Conservation (phyloP, 2,888 invertebrate genomes). For the Zele albiditarsus region DNA sequence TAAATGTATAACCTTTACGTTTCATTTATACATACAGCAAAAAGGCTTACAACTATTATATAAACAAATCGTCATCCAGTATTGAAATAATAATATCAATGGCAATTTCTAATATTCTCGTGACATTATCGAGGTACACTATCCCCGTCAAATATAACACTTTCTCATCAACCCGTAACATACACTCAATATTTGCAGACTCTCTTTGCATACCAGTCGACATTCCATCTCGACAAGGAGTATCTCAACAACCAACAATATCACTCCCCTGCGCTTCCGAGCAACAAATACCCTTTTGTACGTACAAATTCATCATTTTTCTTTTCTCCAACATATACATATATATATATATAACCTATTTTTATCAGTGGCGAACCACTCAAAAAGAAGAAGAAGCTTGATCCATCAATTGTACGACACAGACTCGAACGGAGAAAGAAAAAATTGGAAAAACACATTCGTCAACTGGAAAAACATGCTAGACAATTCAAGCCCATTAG, state of each 20-base stretch:
- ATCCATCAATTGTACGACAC: conserved; percentile 85
- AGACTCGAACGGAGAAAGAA: conserved; percentile 88
- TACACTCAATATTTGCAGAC: not conserved
- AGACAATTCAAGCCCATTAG: conserved; percentile 91
- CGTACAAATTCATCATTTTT: conserved; percentile 44
- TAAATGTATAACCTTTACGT: too few species aligned
- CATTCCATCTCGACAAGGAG: conserved; percentile 53
- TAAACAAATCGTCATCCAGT: too few species aligned
- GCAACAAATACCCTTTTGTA: conserved; percentile 70
- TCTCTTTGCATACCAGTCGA: not conserved
- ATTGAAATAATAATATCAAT: too few species aligned
- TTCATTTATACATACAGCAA: too few species aligned
- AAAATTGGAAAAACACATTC: conserved; percentile 91
- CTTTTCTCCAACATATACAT: conserved; percentile 1
- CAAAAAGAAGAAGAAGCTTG: conserved; percentile 91
- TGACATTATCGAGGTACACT: not conserved
- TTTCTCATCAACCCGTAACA: not conserved
- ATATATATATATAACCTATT: not conserved
- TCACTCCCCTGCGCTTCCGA: conserved; percentile 65
- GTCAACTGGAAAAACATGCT: conserved; percentile 85
- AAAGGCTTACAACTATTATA: too few species aligned
- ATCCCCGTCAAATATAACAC: not conserved
- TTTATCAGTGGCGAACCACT: conserved; percentile 85
- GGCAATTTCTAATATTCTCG: not conserved
- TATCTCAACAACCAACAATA: conserved; percentile 60